Conservation (phyloP, 2,888 invertebrate genomes). For the Piscicola geometra region DNA sequence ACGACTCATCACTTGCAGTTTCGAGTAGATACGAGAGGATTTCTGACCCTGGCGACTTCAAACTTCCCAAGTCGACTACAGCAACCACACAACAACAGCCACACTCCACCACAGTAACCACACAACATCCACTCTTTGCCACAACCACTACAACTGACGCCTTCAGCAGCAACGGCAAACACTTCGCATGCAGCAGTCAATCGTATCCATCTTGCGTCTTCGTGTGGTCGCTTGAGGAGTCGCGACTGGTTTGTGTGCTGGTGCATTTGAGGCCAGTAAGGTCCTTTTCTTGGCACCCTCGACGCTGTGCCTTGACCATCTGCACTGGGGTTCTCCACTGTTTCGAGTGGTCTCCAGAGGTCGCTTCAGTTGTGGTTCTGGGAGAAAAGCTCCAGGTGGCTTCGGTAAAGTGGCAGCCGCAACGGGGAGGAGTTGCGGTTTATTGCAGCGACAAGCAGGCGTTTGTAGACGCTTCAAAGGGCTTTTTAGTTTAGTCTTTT, state of each 20-base stretch:
- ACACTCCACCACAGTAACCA: no score
- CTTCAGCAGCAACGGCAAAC: neutral
- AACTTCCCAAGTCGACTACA: no score
- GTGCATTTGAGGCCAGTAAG: neutral
- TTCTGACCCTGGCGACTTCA: no score
- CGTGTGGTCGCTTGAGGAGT: neutral
- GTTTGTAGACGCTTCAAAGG: no score
- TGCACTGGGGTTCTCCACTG: neutral
- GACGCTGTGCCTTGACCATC: neutral
- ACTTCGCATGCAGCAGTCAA: neutral
- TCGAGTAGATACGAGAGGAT: no score
- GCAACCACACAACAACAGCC: no score
- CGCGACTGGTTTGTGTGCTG: neutral
- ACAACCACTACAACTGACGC: neutral
- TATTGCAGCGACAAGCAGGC: neutral
- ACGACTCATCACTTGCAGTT: no score
- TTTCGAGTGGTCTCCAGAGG: neutral
- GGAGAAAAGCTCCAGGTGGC: neutral
- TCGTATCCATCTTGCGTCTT: neutral
- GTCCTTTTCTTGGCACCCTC: neutral
- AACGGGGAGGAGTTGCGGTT: neutral
- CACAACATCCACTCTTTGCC: no score
- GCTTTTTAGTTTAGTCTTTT: no score
- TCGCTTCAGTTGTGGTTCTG: neutral
- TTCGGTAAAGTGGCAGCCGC: neutral